Evolutionary conservation across 2,113 vertebrate genomes (phyloP), one percentile per base, ranked within the genome.

Genomic region (Oryzias javanicus): DNA sequence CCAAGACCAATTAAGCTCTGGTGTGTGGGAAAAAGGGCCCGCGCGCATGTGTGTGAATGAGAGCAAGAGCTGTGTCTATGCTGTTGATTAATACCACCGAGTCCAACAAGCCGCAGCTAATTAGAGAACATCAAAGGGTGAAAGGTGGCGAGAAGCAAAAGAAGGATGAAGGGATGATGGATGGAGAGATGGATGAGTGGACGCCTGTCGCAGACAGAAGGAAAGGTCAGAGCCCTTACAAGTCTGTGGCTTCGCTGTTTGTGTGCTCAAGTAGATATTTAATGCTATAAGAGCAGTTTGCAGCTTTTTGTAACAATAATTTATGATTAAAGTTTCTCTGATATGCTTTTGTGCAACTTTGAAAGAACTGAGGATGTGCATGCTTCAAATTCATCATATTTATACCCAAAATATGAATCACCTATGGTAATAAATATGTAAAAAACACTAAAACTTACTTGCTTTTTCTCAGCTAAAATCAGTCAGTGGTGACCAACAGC

Each of bases 171-270:
- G 42, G 55, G 59, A 61, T 42, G 15, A 72, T 54, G 73, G 62
- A 70, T 48, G 51, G 67, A 65, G 49, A 67, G 73, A 63, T 61
- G 64, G 77, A 67, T 55, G 56, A 71, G 52, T 78, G 69, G 72
- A 77, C 22, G 77, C 25, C 64, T 80, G 81, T 83, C 66, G 42
- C 76, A 75, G 65, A 63, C 56, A 65, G 57, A 75, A 57, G 45
- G 75, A 89, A 90, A 89, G 87, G 89, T 89, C 87, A 89, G 72
- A 74, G 55, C 74, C 76, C 61, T 81, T 63, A 49, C 53, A 29
- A 63, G 50, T 42, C 50, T 40, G 16, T 59, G 51, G 56, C 25
- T 47, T 64, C 14, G 42, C n/a, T 59, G 18, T 50, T 58, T 47
- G 49, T 2, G 19, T 52, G 22, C 48, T 46, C 25, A 60, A 40